These are phyloP conservation scores for Poecile atricapillus DNA, from an alignment of 2,113 vertebrate genomes.

Conservation along the genomic window DNA sequence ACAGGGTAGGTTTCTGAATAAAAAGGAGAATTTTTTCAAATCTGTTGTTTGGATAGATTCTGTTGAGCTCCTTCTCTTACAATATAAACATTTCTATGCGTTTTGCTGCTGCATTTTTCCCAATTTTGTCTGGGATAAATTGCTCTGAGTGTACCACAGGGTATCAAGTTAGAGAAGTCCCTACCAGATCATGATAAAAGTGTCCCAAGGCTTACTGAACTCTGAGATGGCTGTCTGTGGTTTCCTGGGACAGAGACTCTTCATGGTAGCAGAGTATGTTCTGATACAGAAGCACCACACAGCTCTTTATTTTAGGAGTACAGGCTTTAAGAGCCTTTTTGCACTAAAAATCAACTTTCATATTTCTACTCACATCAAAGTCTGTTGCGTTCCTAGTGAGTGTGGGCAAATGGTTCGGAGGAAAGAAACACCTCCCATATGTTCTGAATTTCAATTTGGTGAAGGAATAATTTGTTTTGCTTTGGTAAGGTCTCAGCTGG, in stretches of 20 bases:
- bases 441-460: not conserved
- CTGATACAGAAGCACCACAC: not conserved
- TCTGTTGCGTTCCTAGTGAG: not conserved
- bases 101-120: not conserved
- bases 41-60: not conserved
- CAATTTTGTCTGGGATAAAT: not conserved
- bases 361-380: not conserved
- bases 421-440: not conserved
- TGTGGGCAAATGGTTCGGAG: not conserved
- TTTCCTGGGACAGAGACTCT: not conserved
- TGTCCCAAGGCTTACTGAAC: not conserved
- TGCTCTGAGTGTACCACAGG: not conserved
- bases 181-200: not conserved
- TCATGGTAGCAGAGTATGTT: not conserved
- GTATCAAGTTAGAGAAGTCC: not conserved
- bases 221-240: not conserved
- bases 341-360: not conserved
- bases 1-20: not conserved
- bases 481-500: not conserved
- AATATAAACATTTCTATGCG: not conserved
- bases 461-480: not conserved
- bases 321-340: not conserved
- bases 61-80: not conserved
- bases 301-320: not conserved
- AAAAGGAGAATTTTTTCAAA: not conserved